Conservation (phyloP, 30 jellyfish, hydroid and myxozoan genomes). For the Phacellophora camtschatica region DNA sequence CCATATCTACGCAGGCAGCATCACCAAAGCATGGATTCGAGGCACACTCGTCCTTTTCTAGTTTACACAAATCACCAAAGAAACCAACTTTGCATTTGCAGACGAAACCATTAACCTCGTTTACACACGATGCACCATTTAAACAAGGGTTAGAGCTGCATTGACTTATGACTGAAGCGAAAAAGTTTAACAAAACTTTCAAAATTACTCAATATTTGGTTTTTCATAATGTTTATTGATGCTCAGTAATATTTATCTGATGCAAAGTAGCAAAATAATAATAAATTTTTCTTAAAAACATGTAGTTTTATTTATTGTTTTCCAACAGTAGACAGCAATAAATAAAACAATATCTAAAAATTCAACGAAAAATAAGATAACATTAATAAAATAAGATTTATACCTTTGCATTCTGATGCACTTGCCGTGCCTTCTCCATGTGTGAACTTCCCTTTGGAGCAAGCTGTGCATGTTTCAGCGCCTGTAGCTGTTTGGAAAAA, state of each 20-base stretch:
- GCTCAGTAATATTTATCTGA: no score
- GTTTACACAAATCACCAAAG: slow-evolving; percentile 76
- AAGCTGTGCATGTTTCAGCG: slow-evolving; percentile 47
- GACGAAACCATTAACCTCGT: slow-evolving; percentile 53
- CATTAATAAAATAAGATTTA: background rate
- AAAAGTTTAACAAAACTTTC: background rate
- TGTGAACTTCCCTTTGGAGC: slow-evolving; percentile 69
- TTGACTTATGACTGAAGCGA: slow-evolving; percentile 47
- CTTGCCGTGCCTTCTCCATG: slow-evolving; percentile 77
- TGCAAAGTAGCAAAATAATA: no score
- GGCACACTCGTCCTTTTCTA: slow-evolving; percentile 82
- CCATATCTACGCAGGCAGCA: slow-evolving; percentile 89
- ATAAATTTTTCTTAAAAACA: no score
- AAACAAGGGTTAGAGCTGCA: slow-evolving; percentile 90
- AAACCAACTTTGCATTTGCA: slow-evolving; percentile 84
- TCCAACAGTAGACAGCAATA: no score
- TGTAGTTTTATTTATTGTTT: no score
- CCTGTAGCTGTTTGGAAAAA: slow-evolving; percentile 68
- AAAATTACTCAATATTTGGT: no score
- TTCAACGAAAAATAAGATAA: background rate
- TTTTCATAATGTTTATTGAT: no score
- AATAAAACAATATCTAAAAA: no score
- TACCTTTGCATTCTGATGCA: slow-evolving; percentile 65
- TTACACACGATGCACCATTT: slow-evolving; percentile 74
- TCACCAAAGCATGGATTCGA: slow-evolving; percentile 83